Evolutionary conservation across 2,113 vertebrate species (phyloP), one percentile per base, ranked within the genome.

Genomic region (Rhynchomys soricoides): DNA sequence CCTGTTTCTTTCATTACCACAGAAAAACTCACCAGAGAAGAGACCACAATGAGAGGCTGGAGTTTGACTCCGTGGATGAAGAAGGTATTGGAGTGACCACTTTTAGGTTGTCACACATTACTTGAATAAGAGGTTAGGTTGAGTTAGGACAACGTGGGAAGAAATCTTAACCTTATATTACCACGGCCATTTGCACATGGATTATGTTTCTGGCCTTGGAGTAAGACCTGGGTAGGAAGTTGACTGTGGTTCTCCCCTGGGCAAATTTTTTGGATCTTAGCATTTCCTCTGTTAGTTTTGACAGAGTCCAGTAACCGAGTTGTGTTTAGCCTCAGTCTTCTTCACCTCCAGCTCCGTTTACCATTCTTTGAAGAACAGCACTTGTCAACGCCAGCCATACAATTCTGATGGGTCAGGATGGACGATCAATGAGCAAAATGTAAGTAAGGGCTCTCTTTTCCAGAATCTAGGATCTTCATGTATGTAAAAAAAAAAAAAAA

Each of bases 381-480:
- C 3, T 85, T 10, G 11, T 7, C 57, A 90, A 75, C 5, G 37
- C 29, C 34, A 26, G 37, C 29, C 34, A 26, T 0, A 1, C 31
- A 45, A 40, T 64, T 89, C 45, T n/a, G 31, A 29, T 93, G 73
- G 31, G 50, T 68, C 52, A 79, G n/a, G 52, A 45, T 64, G 17
- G 0, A 0, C 6, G 7, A 73, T 57, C 21, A 40, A 8, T 3
- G 5, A 5, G 21, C 48, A 43, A 22, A 19, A 45, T 55, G 85
- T 48, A 34, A 45, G 85, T 48, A 34, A 45, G 75, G 31, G 29
- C 37, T 81, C 4, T 89, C 4, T 89, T 31, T 86, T 86, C 40
- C 37, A 26, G 50, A 57, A 50, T 48, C 64, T 86, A 66, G 11
- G 37, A 31, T 85, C 13, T 86, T 86, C 24, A 68, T 68, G 29